phyloP scores from a whole-genome alignment of 2,797 vertebrate species.

The Oreortyx pictus region DNA sequence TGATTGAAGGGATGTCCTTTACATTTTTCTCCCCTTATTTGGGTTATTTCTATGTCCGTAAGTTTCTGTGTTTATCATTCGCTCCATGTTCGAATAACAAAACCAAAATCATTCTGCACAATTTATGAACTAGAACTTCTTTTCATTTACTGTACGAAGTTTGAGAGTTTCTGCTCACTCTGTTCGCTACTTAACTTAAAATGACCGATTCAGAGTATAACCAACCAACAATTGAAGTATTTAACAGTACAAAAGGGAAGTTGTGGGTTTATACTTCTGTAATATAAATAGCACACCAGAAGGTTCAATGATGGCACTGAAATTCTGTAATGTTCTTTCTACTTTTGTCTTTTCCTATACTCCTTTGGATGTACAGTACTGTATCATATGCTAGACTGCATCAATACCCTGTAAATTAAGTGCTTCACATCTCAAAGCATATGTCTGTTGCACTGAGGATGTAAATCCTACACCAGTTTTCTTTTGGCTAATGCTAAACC shows the following conservation, averaged over 20 bases:
- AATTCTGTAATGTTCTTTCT: constrained; percentile 81
- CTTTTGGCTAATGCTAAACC: constrained; percentile 80
- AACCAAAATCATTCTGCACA: constrained; percentile 65
- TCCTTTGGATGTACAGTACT: constrained; percentile 82
- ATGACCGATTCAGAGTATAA: constrained; percentile 41
- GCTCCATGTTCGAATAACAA: constrained; percentile 36
- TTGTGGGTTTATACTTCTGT: constrained; percentile 72
- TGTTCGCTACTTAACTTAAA: constrained; percentile 43
- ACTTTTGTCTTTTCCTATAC: constrained; percentile 82
- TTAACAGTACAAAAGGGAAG: constrained; percentile 38
- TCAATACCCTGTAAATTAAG: constrained; percentile 82
- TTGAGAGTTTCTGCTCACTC: constrained; percentile 49
- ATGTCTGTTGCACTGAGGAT: constrained; percentile 85
- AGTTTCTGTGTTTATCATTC: constrained; percentile 67
- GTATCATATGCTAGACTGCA: constrained; percentile 81
- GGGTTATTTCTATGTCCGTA: constrained; percentile 80
- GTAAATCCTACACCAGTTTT: constrained; percentile 80
- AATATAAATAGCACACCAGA: constrained; percentile 71
- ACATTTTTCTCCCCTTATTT: constrained; percentile 80
- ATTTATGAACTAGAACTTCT: constrained; percentile 64
- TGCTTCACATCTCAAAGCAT: constrained; percentile 81
- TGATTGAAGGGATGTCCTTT: constrained; percentile 81
- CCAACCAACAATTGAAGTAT: constrained; percentile 51
- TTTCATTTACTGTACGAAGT: constrained; percentile 40
- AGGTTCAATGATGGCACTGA: constrained; percentile 74